Base-by-base conservation (phyloP, 2,888 invertebrate genomes). In the Leucoptera coffeella region DNA sequence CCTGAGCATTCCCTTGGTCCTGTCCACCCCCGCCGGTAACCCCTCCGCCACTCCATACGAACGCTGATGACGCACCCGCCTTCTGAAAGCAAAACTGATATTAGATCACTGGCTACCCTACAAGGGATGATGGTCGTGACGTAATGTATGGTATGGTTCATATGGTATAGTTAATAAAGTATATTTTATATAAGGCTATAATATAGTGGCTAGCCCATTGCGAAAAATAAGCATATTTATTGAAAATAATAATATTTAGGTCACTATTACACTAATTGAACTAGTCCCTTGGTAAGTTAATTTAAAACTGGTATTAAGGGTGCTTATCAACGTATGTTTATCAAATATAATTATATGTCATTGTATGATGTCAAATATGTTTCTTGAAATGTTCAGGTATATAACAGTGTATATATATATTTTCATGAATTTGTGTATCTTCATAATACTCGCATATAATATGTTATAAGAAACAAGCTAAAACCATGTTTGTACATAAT, bases 41-140 rank as follows among this genome's bases (percentile, higher is more conserved):
- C 46, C 76, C 74, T 48, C 69, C 73, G 24, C 67, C 73, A 31
- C 73, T 73, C 77, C 76, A 76, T 40, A 73, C 71, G 43, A 75
- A 76, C 49, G 74, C 75, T 45, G 74, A 72, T 33, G 71, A 72
- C 31, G 67, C 67, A 34, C 75, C 69, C 44, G 73, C 73, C 71
- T 81, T 82, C 81, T 81, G 75, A 38, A 78, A 78, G 17, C 6
- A 17, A 17, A 9, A 17, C 17, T 17, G 17, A 17, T 9, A 17
- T 17, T 7, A 6, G 9, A 17, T 17, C 17, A 17, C 17, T 6
- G 17, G 6, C 9, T 17, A 17, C 17, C 6, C 17, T 17, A 9
- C 6, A 7, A 17, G 17, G 6, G 17, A 17, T 9, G 6, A 17
- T 9, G 9, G 17, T 17, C 6, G 9, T 17, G 17, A 17, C 9